Percentiles rank a stretch among this genome's conserved stretches.
These are phyloP conservation scores for Leptopterna dolabrata DNA, from an alignment of 2,888 invertebrate genomes.

Conservation along the genomic window DNA sequence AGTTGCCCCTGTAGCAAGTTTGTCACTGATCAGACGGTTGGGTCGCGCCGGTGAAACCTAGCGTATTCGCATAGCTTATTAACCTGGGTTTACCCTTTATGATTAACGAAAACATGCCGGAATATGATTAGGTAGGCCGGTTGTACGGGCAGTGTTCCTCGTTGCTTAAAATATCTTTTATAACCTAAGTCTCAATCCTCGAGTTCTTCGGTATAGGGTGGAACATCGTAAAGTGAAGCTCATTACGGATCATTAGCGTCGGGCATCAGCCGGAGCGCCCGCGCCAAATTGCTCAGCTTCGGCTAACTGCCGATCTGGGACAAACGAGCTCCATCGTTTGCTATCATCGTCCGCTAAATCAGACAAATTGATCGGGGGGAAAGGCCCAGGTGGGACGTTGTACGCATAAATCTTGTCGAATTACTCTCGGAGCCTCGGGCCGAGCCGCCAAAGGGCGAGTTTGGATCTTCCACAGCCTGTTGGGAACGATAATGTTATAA, in stretches of 20 bases:
- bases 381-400: background rate
- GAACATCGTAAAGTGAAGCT: background rate
- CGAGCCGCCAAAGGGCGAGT: background rate
- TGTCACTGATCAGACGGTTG: too few relatives aligned
- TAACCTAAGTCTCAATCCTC: background rate
- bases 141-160: too few relatives aligned
- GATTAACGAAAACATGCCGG: too few relatives aligned
- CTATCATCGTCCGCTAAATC: background rate
- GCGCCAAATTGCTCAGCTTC: slow-evolving; percentile 1
- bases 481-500: background rate
- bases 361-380: background rate
- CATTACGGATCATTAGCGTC: background rate
- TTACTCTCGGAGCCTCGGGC: background rate
- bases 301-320: background rate
- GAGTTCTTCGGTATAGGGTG: background rate
- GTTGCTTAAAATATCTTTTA: too few relatives aligned
- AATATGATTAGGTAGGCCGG: too few relatives aligned
- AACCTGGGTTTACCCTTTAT: too few relatives aligned
- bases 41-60: too few relatives aligned
- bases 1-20: too few relatives aligned
- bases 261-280: background rate
- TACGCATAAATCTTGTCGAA: background rate
- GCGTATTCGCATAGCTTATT: too few relatives aligned
- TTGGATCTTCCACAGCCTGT: background rate
- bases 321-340: slow-evolving; percentile 2